Base-by-base conservation (phyloP, 2,797 vertebrate genomes). In the Mareca penelope region DNA sequence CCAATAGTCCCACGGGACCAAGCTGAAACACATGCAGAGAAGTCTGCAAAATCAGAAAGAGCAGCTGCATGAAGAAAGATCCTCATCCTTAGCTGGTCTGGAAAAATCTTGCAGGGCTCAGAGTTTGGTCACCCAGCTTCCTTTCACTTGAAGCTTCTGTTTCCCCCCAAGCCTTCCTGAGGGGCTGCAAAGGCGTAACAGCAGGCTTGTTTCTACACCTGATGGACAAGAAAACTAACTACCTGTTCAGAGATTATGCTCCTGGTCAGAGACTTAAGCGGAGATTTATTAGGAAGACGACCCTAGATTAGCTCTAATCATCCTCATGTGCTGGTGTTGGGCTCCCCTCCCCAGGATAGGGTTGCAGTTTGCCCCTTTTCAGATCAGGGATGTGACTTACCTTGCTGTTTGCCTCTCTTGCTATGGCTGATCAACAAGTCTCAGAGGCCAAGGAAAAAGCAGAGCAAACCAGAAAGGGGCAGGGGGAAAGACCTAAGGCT, bases 251-350 rank as follows among this genome's bases (percentile, higher is more conserved):
- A 56, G 9, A 21, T 68, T 29, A 70, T 3, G 4, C 35, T 88
- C 59, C 63, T 37, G 26, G 44, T 12, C 0, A 0, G 24, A 0
- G 28, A 79, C 73, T 22, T 53, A 73, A 70, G 37, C 1, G 0
- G 21, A 22, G 19, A 37, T 80, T 69, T 76, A 19, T 31, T 16
- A 79, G 70, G 22, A 81, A 81, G 3, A 42, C 5, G 7, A 4
- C n/a, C 50, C 52, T 76, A 75, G 14, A 5, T 33, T 12, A 67
- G 21, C 50, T 85, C 76, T 69, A 52, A 46, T 15, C 55, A 46
- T 10, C 40, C 57, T 46, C 28, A 7, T 21, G 46, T 42, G 48
- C 35, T 77, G 40, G 16, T 44, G 60, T 18, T 56, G 40, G 53
- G 50, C 28, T 35, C 35, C 50, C 48, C 18, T 35, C 28, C 21